Base-by-base conservation (phyloP, 23 tunicate genomes). In the Halocynthia roretzi region DNA sequence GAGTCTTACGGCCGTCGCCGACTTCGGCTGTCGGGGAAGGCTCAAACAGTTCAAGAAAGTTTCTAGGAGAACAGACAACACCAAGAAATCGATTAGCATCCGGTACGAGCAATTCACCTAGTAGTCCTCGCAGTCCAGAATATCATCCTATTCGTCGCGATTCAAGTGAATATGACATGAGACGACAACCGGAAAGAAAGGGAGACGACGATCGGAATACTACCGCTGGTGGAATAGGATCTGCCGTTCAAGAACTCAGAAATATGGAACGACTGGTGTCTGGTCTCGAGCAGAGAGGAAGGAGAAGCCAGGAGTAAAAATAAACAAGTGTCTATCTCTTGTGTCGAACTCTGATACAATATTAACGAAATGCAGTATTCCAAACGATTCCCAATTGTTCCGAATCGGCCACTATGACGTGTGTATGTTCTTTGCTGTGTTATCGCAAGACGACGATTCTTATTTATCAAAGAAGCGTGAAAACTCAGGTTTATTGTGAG, bases 181-280 rank as follows among this genome's bases (percentile, higher is more conserved):
- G 15, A 69, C 91, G 48, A 71, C 84, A 40, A 81, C 70, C 61
- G 67, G 86, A 63, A 52, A 52, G 21, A 48, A 65, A 53, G 57
- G 75, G n/a, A 73, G 76, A 71, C 51, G 56, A 8, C 21, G 50
- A 55, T 19, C 75, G 19, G 21, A 70, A 19, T 14, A 50, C 60
- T 15, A 53, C 19, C 50, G 5, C 51, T 2, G 63, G 60, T 6
- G 50, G 78, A 12, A 31, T 31, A 31, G 44, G 44, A 31, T 50
- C 58, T 15, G 78, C 83, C n/a, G 79, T 71, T 5, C 81, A 84
- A 48, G 80, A 86, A 56, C 61, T 86, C 19, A 54, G 85, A 80
- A 81, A 86, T 81, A 86, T 86, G 92, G 84, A 85, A 80, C 72
- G 83, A 14, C 53, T 85, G 8, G 84, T 85, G 5, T 85, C 90